A percentile compares a stretch with the other conserved stretches of the same genome.
Conservation (phyloP, 2,888 invertebrate genomes). For the Drosophila paramelanica region DNA sequence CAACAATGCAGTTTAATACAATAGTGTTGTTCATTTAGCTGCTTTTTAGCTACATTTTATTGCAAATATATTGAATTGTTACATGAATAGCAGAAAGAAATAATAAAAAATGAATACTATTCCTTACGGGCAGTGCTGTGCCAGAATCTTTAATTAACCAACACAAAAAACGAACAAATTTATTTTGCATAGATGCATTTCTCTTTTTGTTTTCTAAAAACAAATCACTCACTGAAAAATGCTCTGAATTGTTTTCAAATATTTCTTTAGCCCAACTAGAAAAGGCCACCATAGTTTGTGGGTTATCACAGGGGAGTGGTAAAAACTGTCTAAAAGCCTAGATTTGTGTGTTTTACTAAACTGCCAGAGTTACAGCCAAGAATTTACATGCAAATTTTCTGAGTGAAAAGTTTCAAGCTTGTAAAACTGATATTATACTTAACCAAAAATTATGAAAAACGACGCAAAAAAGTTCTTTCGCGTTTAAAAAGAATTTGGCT, state of each 20-base stretch:
- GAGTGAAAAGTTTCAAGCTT: background rate
- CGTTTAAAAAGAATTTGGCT: background rate
- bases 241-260: background rate
- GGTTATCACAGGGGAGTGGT: background rate
- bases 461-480: background rate
- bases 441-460: background rate
- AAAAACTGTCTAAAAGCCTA: background rate
- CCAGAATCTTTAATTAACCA: no score
- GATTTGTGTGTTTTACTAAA: background rate
- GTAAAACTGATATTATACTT: background rate
- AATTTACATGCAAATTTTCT: background rate
- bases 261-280: background rate
- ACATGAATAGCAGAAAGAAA: background rate
- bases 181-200: no score
- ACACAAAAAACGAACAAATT: no score
- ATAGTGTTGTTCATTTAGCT: constrained; percentile 24
- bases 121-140: no score
- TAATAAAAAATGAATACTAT: no score
- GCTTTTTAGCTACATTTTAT: constrained; percentile 23
- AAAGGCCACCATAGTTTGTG: background rate
- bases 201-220: no score
- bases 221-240: no score
- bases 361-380: no score
- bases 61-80: background rate
- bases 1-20: constrained; percentile 32